A percentile compares a stretch with the other conserved stretches of the same genome.
These are phyloP conservation scores for Rhipidura dahli DNA, from an alignment of 2,113 vertebrate genomes.

Conservation along the genomic window DNA sequence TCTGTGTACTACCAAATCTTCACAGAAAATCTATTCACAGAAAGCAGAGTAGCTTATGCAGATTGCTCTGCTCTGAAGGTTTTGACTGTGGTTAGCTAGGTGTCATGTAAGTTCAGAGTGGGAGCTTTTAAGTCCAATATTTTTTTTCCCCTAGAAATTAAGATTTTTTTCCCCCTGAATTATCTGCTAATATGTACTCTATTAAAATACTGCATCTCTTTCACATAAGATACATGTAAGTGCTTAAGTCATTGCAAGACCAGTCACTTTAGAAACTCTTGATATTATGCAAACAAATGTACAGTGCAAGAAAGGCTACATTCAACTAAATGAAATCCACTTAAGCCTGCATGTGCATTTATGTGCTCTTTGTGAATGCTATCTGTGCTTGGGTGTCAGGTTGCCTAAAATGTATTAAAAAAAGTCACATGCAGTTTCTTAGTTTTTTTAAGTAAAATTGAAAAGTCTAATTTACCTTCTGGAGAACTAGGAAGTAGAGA, in stretches of 20 bases:
- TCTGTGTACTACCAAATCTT: not conserved
- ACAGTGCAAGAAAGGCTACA: not conserved
- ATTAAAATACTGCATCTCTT: not conserved
- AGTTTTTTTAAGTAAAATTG: not conserved
- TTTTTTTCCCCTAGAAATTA: not conserved
- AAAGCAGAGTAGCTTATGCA: not conserved
- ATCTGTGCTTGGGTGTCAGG: not conserved
- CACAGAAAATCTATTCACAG: not conserved
- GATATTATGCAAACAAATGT: not conserved
- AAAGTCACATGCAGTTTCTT: not conserved
- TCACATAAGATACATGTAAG: not conserved
- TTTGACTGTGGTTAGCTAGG: not conserved
- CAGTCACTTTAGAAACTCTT: not conserved
- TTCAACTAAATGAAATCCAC: not conserved
- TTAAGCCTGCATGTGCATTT: not conserved
- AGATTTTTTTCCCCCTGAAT: not conserved
- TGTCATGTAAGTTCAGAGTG: not conserved
- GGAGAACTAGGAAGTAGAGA: not conserved
- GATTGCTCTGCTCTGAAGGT: not conserved
- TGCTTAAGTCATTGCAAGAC: not conserved
- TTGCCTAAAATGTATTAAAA: not conserved
- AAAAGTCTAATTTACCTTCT: not conserved
- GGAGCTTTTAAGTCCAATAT: not conserved
- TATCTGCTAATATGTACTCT: not conserved
- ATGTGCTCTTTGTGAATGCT: not conserved